These are phyloP conservation scores for Oryctes rhinoceros DNA, from an alignment of 1,140 invertebrate genomes.

Conservation along the genomic window DNA sequence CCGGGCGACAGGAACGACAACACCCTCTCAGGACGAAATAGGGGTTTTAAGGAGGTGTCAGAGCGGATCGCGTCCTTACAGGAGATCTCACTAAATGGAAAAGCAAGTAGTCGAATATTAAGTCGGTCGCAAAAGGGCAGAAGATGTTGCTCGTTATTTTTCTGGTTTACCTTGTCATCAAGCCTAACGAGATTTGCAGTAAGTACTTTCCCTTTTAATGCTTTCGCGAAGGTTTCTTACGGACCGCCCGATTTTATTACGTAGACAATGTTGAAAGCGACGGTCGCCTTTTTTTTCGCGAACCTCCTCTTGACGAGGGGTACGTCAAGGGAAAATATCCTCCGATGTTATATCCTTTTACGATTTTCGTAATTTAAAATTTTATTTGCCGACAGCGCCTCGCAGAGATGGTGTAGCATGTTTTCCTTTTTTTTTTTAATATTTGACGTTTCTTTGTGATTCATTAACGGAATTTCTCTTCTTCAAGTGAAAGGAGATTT, in stretches of 20 bases:
- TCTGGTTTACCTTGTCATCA: constrained; percentile 34
- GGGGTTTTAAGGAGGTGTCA: constrained; percentile 12
- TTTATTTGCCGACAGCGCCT: background rate
- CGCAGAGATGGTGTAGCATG: no score
- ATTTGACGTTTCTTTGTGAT: background rate
- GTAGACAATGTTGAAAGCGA: no score
- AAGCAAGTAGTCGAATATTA: constrained; percentile 20
- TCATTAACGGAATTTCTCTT: background rate
- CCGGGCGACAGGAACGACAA: background rate
- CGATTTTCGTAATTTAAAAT: background rate
- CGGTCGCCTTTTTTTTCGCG: no score
- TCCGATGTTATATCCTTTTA: background rate
- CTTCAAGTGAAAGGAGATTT: no score
- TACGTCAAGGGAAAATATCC: background rate
- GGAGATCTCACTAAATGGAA: constrained; percentile 11
- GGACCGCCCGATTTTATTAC: no score
- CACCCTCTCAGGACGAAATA: background rate
- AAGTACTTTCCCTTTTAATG: constrained; percentile 21
- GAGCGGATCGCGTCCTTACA: background rate
- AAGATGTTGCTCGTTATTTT: constrained; percentile 35
- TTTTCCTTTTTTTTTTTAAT: background rate
- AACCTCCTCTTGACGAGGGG: no score
- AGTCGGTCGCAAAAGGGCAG: constrained; percentile 8
- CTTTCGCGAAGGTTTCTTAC: background rate
- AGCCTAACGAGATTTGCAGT: constrained; percentile 19